Base-by-base conservation (phyloP, 1,140 invertebrate genomes). In the Pissodes strobi region DNA sequence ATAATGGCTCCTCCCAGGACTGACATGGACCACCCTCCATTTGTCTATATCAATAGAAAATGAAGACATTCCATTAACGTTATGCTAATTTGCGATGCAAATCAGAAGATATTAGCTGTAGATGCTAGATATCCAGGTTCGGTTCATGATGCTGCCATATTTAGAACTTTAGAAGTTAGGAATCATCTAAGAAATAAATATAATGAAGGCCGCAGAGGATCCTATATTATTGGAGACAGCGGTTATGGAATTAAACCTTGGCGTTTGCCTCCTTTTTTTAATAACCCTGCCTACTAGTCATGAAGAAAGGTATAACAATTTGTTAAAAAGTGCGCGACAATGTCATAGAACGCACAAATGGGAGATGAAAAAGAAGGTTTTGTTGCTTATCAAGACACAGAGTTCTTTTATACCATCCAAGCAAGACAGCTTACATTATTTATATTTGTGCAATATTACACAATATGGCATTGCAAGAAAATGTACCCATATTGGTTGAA, bases 201-300 rank as follows among this genome's bases (percentile, higher is more conserved):
- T 49, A 37, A 49, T 9, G 37, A 49, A 21, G 13, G 21, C 17
- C 21, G 18, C 19, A 1, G 46, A 12, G 23, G 15, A 1, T 15
- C 3, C 2, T 37, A 15, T 4, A 2, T 60, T 1, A 49, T 60
- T 13, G 59, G 48, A 19, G 48, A 65, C 66, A 66, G 48, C 34
- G 73, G 68, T 30, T 34, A 30, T 30, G 27, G 27, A 30, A 12
- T 30, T 30, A 12, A 30, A 30, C 27, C 27, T 30, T 30, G 27
- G 27, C 27, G 4, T 12, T 12, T 30, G 12, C 4, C 27, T 43
- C 21, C 15, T 15, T 57, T 57, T 34, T 34, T 8, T 12, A n/a
- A n/a, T n/a, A n/a, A n/a, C n/a, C n/a, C n/a, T n/a, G n/a, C n/a
- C n/a, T n/a, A n/a, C n/a, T n/a, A n/a, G n/a, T n/a, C n/a, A n/a